These are phyloP conservation scores for Thymelicus acteon DNA, from an alignment of 2,888 invertebrate species.

Conservation along the genomic window DNA sequence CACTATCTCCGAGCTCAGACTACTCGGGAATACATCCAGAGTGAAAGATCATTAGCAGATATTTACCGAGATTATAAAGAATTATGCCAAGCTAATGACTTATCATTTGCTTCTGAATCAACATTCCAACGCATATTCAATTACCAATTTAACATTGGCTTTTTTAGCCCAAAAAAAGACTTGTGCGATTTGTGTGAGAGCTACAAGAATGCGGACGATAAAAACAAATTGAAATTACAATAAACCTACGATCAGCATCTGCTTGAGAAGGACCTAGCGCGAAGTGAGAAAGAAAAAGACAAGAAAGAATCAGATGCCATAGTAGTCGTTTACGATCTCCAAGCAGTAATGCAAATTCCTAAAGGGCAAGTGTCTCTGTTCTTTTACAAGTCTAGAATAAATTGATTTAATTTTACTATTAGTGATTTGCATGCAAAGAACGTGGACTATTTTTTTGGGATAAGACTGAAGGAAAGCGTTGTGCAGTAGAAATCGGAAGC, in stretches of 20 bases:
- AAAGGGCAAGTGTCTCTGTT: not conserved
- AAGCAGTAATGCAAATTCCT: no score
- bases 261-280: not conserved
- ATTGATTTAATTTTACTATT: not conserved
- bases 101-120: constrained; percentile 27
- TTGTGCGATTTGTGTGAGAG: no score
- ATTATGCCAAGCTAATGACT: constrained; percentile 34
- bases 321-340: not conserved
- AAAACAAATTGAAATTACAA: not conserved
- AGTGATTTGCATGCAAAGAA: no score
- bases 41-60: constrained; percentile 46
- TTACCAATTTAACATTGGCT: constrained; percentile 45
- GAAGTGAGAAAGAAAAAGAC: constrained; percentile 1
- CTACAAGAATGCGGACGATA: constrained; percentile 33
- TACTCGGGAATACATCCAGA: constrained; percentile 41
- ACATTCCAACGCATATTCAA: constrained; percentile 47
- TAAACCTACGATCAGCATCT: not conserved
- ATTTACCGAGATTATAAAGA: constrained; percentile 45
- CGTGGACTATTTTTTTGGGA: not conserved
- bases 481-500: not conserved
- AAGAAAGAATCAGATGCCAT: not conserved
- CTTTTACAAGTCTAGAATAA: constrained; percentile 9
- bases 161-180: constrained; percentile 47
- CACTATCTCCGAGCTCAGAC: constrained; percentile 43
- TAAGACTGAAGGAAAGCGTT: not conserved